phyloP scores from a whole-genome alignment of 2,113 vertebrate genomes.

The Albula glossodonta region DNA sequence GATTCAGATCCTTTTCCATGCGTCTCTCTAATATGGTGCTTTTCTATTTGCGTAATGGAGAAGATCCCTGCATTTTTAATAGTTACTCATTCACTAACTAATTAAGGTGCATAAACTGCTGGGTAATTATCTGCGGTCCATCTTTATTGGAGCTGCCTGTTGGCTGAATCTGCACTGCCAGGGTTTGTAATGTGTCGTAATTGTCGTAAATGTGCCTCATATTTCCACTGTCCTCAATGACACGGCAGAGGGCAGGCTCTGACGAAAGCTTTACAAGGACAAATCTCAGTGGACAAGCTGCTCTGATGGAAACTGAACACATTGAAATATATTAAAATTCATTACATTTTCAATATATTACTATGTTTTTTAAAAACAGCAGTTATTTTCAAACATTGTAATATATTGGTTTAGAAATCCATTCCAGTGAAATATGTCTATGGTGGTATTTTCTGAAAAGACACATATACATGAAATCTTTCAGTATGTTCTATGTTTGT shows the following conservation, averaged over 20 bases:
- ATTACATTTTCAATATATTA: too few relatives aligned
- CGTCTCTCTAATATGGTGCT: neutral
- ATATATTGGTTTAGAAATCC: too few relatives aligned
- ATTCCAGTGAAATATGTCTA: too few relatives aligned
- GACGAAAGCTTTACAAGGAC: too few relatives aligned
- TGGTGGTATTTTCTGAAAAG: too few relatives aligned
- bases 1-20: neutral
- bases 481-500: too few relatives aligned
- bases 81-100: neutral
- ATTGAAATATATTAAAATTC: too few relatives aligned
- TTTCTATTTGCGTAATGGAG: neutral
- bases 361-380: too few relatives aligned
- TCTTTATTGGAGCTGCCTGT: neutral
- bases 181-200: neutral
- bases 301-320: too few relatives aligned
- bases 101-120: neutral
- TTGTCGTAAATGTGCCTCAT: neutral
- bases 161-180: neutral
- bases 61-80: neutral
- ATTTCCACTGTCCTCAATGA: neutral
- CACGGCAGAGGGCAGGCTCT: neutral
- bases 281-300: too few relatives aligned
- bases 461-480: too few relatives aligned
- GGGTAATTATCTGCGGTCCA: neutral
- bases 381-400: too few relatives aligned